Conservation (phyloP, 2,888 invertebrate species). For the Drosophila phalerata region DNA sequence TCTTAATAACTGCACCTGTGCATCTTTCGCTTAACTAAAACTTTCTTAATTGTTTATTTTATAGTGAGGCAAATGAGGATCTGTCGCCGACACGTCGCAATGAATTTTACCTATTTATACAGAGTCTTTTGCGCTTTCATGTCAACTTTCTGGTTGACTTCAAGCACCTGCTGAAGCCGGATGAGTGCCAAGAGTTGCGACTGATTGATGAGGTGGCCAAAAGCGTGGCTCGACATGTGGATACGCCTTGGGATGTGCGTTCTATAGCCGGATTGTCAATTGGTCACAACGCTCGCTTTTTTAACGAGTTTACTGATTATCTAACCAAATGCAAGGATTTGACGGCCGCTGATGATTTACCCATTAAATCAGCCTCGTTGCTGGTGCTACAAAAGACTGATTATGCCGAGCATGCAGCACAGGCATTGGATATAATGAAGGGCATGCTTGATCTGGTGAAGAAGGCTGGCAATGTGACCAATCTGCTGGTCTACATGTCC, state of each 20-base stretch:
- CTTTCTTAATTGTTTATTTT: neutral
- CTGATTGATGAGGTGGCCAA: slow-evolving; percentile 65
- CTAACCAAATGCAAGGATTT: slow-evolving; percentile 58
- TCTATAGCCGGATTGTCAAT: slow-evolving; percentile 88
- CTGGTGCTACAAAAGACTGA: slow-evolving; percentile 75
- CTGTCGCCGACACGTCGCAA: slow-evolving; percentile 84
- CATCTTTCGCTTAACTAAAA: neutral
- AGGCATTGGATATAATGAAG: slow-evolving; percentile 68
- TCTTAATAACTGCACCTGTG: neutral
- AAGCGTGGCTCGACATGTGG: slow-evolving; percentile 85
- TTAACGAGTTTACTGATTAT: slow-evolving; percentile 75
- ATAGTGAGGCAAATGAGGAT: slow-evolving; percentile 2
- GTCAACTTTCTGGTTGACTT: slow-evolving; percentile 85
- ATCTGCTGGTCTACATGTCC: slow-evolving; percentile 76
- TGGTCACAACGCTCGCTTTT: slow-evolving; percentile 86
- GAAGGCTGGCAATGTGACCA: slow-evolving; percentile 68
- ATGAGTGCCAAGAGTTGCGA: slow-evolving; percentile 46
- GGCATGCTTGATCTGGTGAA: slow-evolving; percentile 64
- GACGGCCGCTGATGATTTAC: slow-evolving; percentile 47
- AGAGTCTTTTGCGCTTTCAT: slow-evolving; percentile 85
- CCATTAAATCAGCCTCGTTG: slow-evolving; percentile 80
- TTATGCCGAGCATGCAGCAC: slow-evolving; percentile 50
- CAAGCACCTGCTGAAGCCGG: slow-evolving; percentile 73
- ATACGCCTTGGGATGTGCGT: slow-evolving; percentile 89
- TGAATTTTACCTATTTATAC: slow-evolving; percentile 83